Evolutionary conservation across 2,888 invertebrate genomes (phyloP).

Genomic region (Laothoe populi): DNA sequence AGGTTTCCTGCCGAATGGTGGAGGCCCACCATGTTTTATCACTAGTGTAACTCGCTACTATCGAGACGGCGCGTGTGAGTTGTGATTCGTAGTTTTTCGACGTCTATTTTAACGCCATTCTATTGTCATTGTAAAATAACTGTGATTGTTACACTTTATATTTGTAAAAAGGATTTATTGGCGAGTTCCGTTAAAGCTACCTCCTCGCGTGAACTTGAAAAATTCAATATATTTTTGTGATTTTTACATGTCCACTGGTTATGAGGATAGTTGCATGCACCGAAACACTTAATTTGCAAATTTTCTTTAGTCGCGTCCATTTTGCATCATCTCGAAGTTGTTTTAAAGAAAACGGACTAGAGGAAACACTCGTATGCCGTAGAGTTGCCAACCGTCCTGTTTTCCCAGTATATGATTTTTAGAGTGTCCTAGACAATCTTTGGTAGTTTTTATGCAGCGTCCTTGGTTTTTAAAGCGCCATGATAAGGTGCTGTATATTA

Average conservation of each 20-base stretch:
- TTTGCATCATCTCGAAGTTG: constrained; percentile 12
- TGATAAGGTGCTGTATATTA: too few relatives aligned
- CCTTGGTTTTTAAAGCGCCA: too few relatives aligned
- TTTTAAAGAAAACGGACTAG: too few relatives aligned
- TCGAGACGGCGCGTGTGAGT: constrained; percentile 69
- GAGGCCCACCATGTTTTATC: constrained; percentile 47
- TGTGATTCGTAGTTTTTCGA: constrained; percentile 79
- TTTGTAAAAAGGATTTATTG: constrained; percentile 57
- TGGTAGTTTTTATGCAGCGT: too few relatives aligned
- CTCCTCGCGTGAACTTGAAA: constrained; percentile 55
- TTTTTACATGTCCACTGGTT: constrained; percentile 5
- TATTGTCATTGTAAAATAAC: constrained; percentile 65
- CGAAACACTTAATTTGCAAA: neutral
- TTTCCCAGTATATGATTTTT: too few relatives aligned
- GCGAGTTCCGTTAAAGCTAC: constrained; percentile 52
- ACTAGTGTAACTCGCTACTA: constrained; percentile 66
- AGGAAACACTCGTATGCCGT: too few relatives aligned
- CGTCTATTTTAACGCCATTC: constrained; percentile 67
- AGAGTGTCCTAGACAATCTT: too few relatives aligned
- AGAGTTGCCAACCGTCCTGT: too few relatives aligned
- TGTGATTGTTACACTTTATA: constrained; percentile 68
- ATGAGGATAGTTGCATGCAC: neutral
- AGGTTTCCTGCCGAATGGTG: constrained; percentile 20
- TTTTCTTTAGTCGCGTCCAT: constrained; percentile 4
- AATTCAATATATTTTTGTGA: constrained; percentile 9